phyloP scores from a whole-genome alignment of 2,113 vertebrate species.

The Passer domesticus region DNA sequence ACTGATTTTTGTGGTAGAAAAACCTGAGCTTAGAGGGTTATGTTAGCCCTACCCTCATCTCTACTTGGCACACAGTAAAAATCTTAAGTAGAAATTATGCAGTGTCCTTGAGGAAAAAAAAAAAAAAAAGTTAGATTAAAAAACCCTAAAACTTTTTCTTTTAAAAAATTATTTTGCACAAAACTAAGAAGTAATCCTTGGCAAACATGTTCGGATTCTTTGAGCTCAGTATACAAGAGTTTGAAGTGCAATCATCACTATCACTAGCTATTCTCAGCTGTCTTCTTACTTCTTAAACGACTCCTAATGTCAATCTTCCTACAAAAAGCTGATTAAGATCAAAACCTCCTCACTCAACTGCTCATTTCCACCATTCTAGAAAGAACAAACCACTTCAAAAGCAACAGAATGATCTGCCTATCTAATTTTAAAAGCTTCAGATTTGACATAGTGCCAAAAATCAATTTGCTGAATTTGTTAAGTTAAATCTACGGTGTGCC shows the following conservation, averaged over 20 bases:
- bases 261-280: not conserved
- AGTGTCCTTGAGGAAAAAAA: not conserved
- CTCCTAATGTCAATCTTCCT: not conserved
- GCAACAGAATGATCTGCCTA: not conserved
- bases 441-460: not conserved
- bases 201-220: not conserved
- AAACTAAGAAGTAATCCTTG: not conserved
- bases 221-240: not conserved
- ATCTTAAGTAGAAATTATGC: not conserved
- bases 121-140: not conserved
- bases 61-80: not conserved
- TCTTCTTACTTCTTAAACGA: conserved; percentile 9
- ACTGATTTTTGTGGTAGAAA: not conserved
- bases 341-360: not conserved
- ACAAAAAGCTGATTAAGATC: conserved; percentile 4
- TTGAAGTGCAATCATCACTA: not conserved
- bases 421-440: not conserved
- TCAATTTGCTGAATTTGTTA: not conserved
- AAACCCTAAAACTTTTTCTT: not conserved
- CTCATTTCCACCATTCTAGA: not conserved
- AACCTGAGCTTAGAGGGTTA: not conserved
- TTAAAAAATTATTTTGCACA: not conserved
- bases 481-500: not conserved
- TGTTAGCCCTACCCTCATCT: not conserved
- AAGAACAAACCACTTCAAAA: conserved; percentile 34